Conservation (phyloP, 2,113 vertebrate species). For the Turdus rufiventris region DNA sequence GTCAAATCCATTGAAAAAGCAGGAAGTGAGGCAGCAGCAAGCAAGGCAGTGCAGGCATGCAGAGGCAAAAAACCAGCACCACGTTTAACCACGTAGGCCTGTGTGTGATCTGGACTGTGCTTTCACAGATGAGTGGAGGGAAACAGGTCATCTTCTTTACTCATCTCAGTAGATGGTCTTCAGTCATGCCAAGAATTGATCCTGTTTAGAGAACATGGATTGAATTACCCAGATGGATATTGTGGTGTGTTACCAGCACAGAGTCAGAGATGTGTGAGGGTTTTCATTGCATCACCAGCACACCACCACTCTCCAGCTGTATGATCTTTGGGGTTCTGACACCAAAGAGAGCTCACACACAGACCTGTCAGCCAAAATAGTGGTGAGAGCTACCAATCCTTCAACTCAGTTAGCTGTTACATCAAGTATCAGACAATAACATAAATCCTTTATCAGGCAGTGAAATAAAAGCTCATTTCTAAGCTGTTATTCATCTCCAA, state of each 20-base stretch:
- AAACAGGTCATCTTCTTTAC: neutral
- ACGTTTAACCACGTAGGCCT: accelerated
- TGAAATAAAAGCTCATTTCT: neutral
- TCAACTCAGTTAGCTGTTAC: neutral
- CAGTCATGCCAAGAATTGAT: neutral
- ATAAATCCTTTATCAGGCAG: neutral
- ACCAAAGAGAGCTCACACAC: neutral
- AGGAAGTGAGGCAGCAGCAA: neutral
- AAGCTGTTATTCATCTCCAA: neutral
- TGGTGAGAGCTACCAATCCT: neutral
- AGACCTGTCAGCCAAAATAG: neutral
- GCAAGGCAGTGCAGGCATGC: neutral
- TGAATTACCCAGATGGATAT: neutral
- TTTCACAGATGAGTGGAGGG: neutral
- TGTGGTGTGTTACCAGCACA: neutral
- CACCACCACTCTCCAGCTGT: neutral
- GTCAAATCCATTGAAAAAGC: neutral
- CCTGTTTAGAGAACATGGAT: neutral
- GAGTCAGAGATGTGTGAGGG: neutral
- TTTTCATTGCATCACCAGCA: neutral
- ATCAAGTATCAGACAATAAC: neutral
- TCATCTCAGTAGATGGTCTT: neutral
- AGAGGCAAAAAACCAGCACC: neutral
- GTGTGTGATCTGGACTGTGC: accelerated
- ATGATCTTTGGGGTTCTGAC: neutral